Conservation (phyloP, 2,888 invertebrate species). For the Alcis repandata region DNA sequence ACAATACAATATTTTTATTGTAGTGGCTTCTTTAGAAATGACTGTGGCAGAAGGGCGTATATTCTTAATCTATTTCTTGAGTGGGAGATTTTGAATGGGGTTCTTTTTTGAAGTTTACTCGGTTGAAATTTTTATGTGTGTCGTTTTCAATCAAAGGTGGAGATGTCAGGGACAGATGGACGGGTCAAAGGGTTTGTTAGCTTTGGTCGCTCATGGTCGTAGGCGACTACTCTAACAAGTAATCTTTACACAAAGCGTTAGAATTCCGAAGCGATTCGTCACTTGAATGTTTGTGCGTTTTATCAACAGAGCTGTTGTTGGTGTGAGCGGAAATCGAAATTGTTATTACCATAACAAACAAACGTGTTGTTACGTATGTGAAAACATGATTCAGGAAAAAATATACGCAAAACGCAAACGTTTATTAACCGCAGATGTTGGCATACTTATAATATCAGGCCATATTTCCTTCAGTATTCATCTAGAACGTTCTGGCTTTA, state of each 20-base stretch:
- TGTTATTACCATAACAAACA: constrained; percentile 36
- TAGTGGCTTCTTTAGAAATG: constrained; percentile 72
- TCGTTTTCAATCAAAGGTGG: constrained; percentile 70
- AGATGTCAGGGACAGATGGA: constrained; percentile 57
- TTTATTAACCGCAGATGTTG: constrained; percentile 10
- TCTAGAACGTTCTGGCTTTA: not conserved
- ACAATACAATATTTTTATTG: constrained; percentile 80
- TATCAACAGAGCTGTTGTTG: constrained; percentile 32
- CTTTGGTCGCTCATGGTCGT: constrained; percentile 31
- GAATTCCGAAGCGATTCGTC: constrained; percentile 35
- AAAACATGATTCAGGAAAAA: constrained; percentile 27
- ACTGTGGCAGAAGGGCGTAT: constrained; percentile 50
- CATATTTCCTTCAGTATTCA: not conserved
- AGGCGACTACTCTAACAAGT: constrained; percentile 36
- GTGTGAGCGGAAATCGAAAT: constrained; percentile 35
- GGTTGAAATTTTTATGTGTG: constrained; percentile 42
- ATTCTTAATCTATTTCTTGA: constrained; percentile 52
- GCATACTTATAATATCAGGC: constrained; percentile 12
- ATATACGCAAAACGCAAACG: not conserved
- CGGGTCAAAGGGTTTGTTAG: constrained; percentile 59
- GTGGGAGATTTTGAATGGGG: constrained; percentile 45
- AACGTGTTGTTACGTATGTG: constrained; percentile 18
- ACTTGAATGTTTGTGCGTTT: constrained; percentile 40
- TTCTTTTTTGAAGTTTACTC: constrained; percentile 37
- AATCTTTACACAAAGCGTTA: constrained; percentile 43